phyloP scores from a whole-genome alignment of 1,140 invertebrate species.

The Sinonovacula constricta region DNA sequence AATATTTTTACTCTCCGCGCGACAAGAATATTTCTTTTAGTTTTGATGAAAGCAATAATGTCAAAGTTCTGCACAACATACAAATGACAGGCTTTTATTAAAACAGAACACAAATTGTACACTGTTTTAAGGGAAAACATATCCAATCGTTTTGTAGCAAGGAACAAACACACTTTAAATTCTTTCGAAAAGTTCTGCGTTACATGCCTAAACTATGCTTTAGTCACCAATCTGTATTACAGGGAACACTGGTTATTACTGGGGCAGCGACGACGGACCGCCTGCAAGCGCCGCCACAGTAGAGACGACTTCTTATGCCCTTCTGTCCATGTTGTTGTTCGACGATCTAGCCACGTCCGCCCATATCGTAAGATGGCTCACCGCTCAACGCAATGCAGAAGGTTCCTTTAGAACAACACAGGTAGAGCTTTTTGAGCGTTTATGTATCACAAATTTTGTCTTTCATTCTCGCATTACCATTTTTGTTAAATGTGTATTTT shows the following conservation, averaged over 20 bases:
- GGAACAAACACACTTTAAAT: too few species aligned
- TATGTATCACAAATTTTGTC: too few species aligned
- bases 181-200: too few species aligned
- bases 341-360: constrained; percentile 65
- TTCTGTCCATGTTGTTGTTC: constrained; percentile 68
- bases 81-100: too few species aligned
- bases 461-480: neutral
- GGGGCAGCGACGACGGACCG: constrained; percentile 38
- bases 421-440: constrained; percentile 59
- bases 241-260: constrained; percentile 9
- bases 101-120: too few species aligned
- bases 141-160: too few species aligned
- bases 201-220: too few species aligned
- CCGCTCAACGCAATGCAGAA: constrained; percentile 65
- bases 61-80: too few species aligned
- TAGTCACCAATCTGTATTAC: constrained; percentile 23
- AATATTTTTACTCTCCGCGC: too few species aligned
- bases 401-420: constrained; percentile 78
- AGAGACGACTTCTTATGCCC: constrained; percentile 74
- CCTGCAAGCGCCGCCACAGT: constrained; percentile 62
- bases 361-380: constrained; percentile 76
- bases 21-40: too few species aligned
- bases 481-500: neutral
- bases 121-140: too few species aligned
- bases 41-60: too few species aligned